phyloP scores from a whole-genome alignment of 2,797 vertebrate species.

The Cirrhinus molitorella region DNA sequence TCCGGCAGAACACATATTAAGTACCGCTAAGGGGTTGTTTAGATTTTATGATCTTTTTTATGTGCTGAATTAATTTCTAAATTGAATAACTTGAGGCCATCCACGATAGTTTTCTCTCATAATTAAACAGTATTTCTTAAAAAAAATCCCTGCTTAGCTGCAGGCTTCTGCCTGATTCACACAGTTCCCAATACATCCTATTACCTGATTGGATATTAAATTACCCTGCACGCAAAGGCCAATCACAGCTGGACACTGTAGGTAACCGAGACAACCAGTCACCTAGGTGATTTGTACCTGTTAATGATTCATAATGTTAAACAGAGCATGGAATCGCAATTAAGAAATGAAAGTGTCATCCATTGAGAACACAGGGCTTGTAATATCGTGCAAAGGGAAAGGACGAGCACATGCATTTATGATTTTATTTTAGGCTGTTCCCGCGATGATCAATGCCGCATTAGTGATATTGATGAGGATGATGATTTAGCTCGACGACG shows the following conservation, averaged over 20 bases:
- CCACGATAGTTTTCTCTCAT: constrained; percentile 73
- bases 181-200: constrained; percentile 60
- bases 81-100: constrained; percentile 78
- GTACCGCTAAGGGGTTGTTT: constrained; percentile 70
- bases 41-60: constrained; percentile 76
- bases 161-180: constrained; percentile 65
- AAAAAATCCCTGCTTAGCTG: constrained; percentile 66
- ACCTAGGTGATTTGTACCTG: constrained; percentile 65
- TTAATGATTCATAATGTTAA: constrained; percentile 71
- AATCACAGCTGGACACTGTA: constrained; percentile 56
- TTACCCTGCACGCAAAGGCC: constrained; percentile 60
- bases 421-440: constrained; percentile 58
- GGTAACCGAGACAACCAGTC: constrained; percentile 57
- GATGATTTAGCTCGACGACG: constrained; percentile 11
- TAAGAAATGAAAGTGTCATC: constrained; percentile 56
- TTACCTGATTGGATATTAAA: constrained; percentile 68
- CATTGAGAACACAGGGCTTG: constrained; percentile 55
- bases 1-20: constrained; percentile 63
- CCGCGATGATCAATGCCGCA: constrained; percentile 49
- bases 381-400: constrained; percentile 21
- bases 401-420: constrained; percentile 8
- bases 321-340: constrained; percentile 50
- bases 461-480: constrained; percentile 65
- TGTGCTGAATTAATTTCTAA: constrained; percentile 78
- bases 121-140: constrained; percentile 77